Evolutionary conservation across 2,888 invertebrate species (phyloP).

Genomic region (Scaptomyza caliginosa): DNA sequence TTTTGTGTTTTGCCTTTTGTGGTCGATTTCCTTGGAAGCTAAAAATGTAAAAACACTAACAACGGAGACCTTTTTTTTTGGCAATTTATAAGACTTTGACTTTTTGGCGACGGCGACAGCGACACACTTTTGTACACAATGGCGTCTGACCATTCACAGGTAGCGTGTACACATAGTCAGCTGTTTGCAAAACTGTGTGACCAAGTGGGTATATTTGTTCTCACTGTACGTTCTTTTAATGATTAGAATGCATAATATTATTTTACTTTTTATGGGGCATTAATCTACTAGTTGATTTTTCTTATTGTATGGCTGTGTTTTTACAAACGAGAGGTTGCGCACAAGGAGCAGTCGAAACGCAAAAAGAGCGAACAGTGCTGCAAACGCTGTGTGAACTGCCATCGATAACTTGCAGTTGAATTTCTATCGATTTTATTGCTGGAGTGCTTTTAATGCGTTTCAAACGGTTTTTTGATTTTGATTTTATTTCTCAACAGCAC

Average conservation of each 20-base stretch:
- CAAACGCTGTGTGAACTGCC: not conserved
- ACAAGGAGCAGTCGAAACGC: not conserved
- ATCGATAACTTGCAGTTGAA: not conserved
- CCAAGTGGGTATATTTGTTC: not conserved
- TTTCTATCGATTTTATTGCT: not conserved
- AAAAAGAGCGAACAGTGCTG: not conserved
- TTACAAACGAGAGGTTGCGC: not conserved
- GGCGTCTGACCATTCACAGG: constrained; percentile 50
- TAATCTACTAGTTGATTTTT: not conserved
- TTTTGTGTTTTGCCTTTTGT: constrained; percentile 44
- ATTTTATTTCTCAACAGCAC: not conserved
- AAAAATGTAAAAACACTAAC: constrained; percentile 46
- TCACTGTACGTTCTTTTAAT: constrained; percentile 4
- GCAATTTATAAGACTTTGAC: constrained; percentile 41
- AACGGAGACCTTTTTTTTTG: constrained; percentile 25
- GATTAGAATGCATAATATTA: not conserved
- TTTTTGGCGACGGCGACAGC: constrained; percentile 47
- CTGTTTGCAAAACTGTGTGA: constrained; percentile 29
- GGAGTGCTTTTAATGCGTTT: not conserved
- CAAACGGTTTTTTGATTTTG: not conserved
- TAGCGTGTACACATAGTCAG: constrained; percentile 36
- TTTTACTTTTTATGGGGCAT: not conserved
- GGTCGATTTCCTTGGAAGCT: constrained; percentile 46
- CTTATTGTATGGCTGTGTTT: not conserved
- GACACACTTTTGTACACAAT: constrained; percentile 62